A percentile compares a stretch with the other conserved stretches of the same genome.
phyloP scores from a whole-genome alignment of 1,140 invertebrate genomes.

The Zaprionus vittiger region DNA sequence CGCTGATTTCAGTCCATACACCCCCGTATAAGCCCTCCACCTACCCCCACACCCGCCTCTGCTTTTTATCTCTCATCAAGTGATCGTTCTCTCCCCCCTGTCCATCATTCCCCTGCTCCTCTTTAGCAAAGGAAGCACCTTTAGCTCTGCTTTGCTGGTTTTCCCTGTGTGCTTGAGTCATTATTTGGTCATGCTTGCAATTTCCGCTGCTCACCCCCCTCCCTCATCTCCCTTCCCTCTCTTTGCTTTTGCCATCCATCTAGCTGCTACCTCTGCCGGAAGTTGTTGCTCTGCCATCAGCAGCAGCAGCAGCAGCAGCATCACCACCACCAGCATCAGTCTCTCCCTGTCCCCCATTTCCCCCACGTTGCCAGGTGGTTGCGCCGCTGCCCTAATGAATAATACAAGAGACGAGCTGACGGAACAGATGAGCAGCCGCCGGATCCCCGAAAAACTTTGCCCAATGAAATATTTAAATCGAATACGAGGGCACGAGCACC shows the following conservation, averaged over 20 bases:
- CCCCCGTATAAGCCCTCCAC: background rate
- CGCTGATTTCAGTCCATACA: conserved; percentile 60
- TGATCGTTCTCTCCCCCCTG: background rate
- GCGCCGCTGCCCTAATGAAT: conserved; percentile 65
- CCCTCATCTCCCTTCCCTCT: background rate
- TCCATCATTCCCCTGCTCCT: background rate
- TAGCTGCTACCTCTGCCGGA: conserved; percentile 43
- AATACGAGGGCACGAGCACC: conserved; percentile 36
- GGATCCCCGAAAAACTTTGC: conserved; percentile 53
- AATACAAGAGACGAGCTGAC: conserved; percentile 64
- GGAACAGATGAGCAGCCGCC: conserved; percentile 34
- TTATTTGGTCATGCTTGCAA: conserved; percentile 81
- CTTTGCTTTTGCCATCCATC: conserved; percentile 29
- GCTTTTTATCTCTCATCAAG: background rate
- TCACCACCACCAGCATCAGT: too few relatives aligned
- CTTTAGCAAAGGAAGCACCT: conserved; percentile 14
- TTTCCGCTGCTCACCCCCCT: conserved; percentile 52
- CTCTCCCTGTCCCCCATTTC: background rate
- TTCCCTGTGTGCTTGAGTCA: conserved; percentile 57
- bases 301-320: background rate
- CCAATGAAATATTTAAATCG: conserved; percentile 81
- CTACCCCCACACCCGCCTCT: background rate
- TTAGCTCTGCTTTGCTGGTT: conserved; percentile 29
- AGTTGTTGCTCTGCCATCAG: conserved; percentile 34
- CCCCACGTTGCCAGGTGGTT: conserved; percentile 50